A percentile compares a stretch with the other conserved stretches of the same genome.
Evolutionary conservation across 2,888 invertebrate genomes (phyloP).

Genomic region (Andricus curvator): DNA sequence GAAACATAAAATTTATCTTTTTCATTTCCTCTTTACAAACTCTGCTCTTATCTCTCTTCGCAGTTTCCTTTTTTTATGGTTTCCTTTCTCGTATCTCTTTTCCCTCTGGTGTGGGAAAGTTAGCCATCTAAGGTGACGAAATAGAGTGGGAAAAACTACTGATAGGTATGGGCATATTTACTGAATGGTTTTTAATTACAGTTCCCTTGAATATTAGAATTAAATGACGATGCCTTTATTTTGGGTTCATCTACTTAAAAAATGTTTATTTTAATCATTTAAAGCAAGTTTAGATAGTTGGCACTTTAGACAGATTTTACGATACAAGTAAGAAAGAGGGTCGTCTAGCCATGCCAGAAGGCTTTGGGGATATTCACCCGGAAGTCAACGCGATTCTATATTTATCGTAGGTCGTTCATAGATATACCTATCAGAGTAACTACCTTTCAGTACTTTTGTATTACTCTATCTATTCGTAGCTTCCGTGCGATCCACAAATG

Average conservation of each 20-base stretch:
- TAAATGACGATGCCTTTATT: not conserved
- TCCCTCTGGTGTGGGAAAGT: not conserved
- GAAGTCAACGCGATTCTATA: conserved; percentile 64
- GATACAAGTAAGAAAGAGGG: conserved; percentile 32
- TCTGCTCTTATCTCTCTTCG: not conserved
- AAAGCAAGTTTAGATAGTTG: not conserved
- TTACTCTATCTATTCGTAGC: conserved; percentile 36
- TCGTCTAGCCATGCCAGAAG: conserved; percentile 37
- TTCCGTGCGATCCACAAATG: not conserved
- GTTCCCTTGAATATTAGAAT: not conserved
- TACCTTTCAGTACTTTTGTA: conserved; percentile 31
- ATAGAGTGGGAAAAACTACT: not conserved
- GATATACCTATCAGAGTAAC: conserved; percentile 54
- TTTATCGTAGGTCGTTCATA: conserved; percentile 61
- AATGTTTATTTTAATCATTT: not conserved
- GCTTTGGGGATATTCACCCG: conserved; percentile 70
- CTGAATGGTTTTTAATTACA: not conserved
- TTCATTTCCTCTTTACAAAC: not conserved
- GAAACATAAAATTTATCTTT: not conserved
- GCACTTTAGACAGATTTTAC: not conserved
- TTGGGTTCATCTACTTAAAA: not conserved
- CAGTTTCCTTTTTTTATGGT: not conserved
- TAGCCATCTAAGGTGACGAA: not conserved
- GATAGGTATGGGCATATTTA: not conserved
- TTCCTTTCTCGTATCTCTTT: not conserved